These are phyloP conservation scores for Toxotes lorentzi DNA, from an alignment of 2,797 vertebrate species.

Conservation along the genomic window DNA sequence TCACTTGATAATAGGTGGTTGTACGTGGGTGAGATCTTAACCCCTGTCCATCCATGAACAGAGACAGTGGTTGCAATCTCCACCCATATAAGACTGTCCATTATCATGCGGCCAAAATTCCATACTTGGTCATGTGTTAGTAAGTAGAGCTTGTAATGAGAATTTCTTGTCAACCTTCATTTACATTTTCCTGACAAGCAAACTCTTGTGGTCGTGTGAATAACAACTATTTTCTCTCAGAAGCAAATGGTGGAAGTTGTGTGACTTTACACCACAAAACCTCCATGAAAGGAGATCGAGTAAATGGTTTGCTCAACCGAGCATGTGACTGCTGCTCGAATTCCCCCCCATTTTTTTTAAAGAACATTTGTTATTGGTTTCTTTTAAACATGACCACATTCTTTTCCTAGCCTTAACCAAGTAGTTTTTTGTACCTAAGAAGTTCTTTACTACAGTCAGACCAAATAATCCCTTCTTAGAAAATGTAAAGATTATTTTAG, in stretches of 20 bases:
- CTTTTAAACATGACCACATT: background rate
- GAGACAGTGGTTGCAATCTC: background rate
- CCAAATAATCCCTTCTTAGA: background rate
- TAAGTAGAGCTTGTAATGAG: background rate
- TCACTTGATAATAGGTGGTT: constrained; percentile 3
- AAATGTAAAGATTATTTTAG: background rate
- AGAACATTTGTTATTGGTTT: constrained; percentile 1
- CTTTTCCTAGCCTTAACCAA: background rate
- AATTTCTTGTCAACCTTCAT: background rate
- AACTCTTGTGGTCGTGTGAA: background rate
- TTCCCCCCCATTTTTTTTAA: background rate
- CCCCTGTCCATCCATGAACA: background rate
- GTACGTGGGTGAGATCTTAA: background rate
- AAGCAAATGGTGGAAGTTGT: background rate
- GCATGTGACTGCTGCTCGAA: background rate
- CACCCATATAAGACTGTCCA: background rate
- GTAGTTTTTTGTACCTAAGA: background rate
- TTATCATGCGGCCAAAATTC: background rate
- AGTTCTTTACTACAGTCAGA: background rate
- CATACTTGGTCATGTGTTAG: background rate
- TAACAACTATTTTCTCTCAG: background rate
- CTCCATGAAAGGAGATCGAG: background rate
- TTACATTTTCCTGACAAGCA: background rate
- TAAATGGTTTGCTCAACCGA: constrained; percentile 17
- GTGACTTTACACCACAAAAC: background rate